Evolutionary conservation across 1,140 invertebrate genomes (phyloP).

Genomic region (Bombyx mandarina): DNA sequence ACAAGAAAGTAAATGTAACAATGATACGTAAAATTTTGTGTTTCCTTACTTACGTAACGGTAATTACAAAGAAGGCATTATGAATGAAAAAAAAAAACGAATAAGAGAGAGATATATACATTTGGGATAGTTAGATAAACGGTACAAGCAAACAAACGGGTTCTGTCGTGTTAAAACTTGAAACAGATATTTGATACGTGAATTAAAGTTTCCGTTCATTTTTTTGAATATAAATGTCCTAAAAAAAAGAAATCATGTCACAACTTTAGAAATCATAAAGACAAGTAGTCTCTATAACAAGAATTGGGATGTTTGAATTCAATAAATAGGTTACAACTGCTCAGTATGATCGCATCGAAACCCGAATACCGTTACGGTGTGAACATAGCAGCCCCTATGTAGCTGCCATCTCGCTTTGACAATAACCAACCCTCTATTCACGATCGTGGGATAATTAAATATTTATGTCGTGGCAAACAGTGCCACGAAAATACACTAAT

Average conservation of each 20-base stretch:
- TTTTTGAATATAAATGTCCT: too few species aligned
- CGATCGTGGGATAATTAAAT: constrained; percentile 66
- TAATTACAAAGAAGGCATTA: not conserved
- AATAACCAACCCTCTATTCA: constrained; percentile 42
- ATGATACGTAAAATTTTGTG: not conserved
- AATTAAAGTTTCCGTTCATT: too few species aligned
- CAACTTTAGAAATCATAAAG: too few species aligned
- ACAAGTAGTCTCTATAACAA: too few species aligned
- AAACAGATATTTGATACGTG: too few species aligned
- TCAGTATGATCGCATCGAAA: constrained; percentile 39
- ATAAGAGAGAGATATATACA: too few species aligned
- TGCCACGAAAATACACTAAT: constrained; percentile 9
- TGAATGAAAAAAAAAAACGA: too few species aligned
- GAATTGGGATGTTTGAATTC: too few species aligned
- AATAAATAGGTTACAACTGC: too few species aligned
- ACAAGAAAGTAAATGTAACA: constrained; percentile 21
- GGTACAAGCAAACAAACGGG: not conserved
- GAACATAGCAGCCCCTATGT: constrained; percentile 51
- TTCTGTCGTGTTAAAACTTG: not conserved
- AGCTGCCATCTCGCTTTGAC: constrained; percentile 32
- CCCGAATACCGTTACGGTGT: constrained; percentile 44
- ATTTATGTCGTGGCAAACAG: constrained; percentile 58
- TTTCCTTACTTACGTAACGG: not conserved
- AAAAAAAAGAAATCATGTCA: too few species aligned
- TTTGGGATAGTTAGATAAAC: too few species aligned